These are phyloP conservation scores for Spea multiplicata DNA, from an alignment of 2,113 vertebrate genomes.

Conservation along the genomic window DNA sequence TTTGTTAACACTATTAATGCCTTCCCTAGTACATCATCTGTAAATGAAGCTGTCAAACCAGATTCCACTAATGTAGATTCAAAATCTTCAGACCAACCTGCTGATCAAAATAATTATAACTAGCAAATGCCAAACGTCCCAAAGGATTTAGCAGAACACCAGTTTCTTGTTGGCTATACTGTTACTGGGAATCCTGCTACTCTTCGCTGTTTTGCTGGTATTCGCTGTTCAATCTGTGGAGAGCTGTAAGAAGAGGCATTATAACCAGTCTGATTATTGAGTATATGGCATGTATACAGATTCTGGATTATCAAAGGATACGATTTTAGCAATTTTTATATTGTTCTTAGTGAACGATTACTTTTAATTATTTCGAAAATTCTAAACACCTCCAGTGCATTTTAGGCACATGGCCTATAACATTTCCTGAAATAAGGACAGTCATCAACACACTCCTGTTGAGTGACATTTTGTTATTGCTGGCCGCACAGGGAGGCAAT, in stretches of 20 bases:
- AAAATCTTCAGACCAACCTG: background rate
- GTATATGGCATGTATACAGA: slow-evolving; percentile 96
- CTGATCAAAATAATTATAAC: slow-evolving; percentile 28
- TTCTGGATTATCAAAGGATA: slow-evolving; percentile 72
- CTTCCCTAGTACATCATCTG: background rate
- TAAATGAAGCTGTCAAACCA: background rate
- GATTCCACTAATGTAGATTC: background rate
- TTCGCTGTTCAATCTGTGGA: slow-evolving; percentile 82
- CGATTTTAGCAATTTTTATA: background rate
- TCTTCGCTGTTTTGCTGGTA: slow-evolving; percentile 71
- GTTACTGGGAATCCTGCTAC: slow-evolving; percentile 79
- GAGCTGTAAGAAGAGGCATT: slow-evolving; percentile 88
- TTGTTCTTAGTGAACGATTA: slow-evolving; percentile 29
- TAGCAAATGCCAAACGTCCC: slow-evolving; percentile 60
- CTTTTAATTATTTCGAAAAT: background rate
- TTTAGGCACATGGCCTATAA: background rate
- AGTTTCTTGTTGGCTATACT: slow-evolving; percentile 76
- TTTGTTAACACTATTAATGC: background rate
- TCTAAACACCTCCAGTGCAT: slow-evolving; percentile 11
- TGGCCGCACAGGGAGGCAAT: too few relatives aligned
- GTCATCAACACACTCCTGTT: too few relatives aligned
- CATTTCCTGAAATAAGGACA: too few relatives aligned
- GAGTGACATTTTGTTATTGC: too few relatives aligned
- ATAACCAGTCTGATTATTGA: slow-evolving; percentile 94
- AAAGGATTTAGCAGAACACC: slow-evolving; percentile 60